A percentile compares a stretch with the other conserved stretches of the same genome.
phyloP scores from a whole-genome alignment of 2,888 invertebrate genomes.

The Didymodactylos carnosus region DNA sequence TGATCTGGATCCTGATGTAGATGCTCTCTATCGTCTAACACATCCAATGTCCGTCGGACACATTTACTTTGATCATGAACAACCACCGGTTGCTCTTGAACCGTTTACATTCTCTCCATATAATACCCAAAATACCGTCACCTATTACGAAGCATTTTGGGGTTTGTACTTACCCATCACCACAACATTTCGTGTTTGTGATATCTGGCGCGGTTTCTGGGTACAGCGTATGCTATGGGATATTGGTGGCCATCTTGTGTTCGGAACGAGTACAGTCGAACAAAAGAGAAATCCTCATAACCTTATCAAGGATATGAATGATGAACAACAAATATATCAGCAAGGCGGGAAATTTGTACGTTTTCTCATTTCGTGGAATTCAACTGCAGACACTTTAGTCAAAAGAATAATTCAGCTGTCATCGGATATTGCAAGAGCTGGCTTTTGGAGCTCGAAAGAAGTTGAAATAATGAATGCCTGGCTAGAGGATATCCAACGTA shows the following conservation, averaged over 20 bases:
- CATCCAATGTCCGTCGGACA: not conserved
- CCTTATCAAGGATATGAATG: not conserved
- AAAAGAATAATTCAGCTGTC: not conserved
- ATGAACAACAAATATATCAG: not conserved
- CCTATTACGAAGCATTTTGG: conserved; percentile 21
- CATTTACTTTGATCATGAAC: not conserved
- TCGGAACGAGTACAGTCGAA: not conserved
- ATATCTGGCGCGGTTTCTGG: conserved; percentile 24
- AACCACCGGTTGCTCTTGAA: not conserved
- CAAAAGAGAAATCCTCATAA: not conserved
- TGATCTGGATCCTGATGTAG: conserved; percentile 24
- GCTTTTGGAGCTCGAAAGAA: conserved; percentile 15
- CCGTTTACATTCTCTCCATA: conserved; percentile 16
- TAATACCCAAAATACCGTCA: conserved; percentile 24
- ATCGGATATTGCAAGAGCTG: conserved; percentile 14
- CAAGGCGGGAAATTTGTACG: not conserved
- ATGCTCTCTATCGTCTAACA: conserved; percentile 17
- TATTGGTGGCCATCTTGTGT: not conserved
- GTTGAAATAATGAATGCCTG: conserved; percentile 6
- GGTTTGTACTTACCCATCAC: conserved; percentile 19
- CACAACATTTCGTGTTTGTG: conserved; percentile 19
- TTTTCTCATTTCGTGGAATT: conserved; percentile 17
- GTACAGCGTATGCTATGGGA: conserved; percentile 21
- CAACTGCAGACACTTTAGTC: conserved; percentile 5
- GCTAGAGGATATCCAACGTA: not conserved